A percentile compares a stretch with the other conserved stretches of the same genome.
Conservation (phyloP, 2,888 invertebrate species). For the Folsomia candida region DNA sequence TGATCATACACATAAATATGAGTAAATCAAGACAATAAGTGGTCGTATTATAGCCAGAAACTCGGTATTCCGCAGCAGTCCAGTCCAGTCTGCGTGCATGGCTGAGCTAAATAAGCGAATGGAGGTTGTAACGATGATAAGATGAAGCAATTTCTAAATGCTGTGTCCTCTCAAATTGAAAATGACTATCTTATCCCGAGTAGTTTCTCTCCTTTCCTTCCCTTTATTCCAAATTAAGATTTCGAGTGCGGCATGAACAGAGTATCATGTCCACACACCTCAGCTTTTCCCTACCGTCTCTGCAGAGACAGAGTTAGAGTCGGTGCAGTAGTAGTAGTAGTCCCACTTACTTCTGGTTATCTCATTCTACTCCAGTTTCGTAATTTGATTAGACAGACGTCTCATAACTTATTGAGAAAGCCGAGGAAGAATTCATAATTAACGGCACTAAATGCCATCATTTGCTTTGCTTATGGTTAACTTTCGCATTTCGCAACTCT, state of each 20-base stretch:
- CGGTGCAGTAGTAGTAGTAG: too few relatives aligned
- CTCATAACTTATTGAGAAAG: neutral
- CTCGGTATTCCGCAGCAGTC: too few relatives aligned
- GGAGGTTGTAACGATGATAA: too few relatives aligned
- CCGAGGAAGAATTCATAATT: neutral
- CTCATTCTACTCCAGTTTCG: neutral
- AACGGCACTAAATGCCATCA: neutral
- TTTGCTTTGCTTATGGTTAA: neutral
- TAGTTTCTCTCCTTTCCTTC: neutral
- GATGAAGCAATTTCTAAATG: neutral
- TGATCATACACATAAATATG: too few relatives aligned
- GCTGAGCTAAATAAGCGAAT: too few relatives aligned
- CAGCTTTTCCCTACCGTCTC: too few relatives aligned
- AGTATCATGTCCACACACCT: too few relatives aligned
- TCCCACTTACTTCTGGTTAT: neutral
- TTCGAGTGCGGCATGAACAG: too few relatives aligned
- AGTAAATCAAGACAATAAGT: too few relatives aligned
- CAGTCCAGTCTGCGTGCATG: too few relatives aligned
- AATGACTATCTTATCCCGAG: neutral
- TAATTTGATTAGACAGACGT: slow-evolving; percentile 2
- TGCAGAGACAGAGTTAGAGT: too few relatives aligned
- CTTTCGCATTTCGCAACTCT: neutral
- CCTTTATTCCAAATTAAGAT: slow-evolving; percentile 6
- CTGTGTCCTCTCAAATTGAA: neutral
- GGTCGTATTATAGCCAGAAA: too few relatives aligned